phyloP scores from a whole-genome alignment of 2,113 vertebrate genomes.

The Phaethon lepturus region DNA sequence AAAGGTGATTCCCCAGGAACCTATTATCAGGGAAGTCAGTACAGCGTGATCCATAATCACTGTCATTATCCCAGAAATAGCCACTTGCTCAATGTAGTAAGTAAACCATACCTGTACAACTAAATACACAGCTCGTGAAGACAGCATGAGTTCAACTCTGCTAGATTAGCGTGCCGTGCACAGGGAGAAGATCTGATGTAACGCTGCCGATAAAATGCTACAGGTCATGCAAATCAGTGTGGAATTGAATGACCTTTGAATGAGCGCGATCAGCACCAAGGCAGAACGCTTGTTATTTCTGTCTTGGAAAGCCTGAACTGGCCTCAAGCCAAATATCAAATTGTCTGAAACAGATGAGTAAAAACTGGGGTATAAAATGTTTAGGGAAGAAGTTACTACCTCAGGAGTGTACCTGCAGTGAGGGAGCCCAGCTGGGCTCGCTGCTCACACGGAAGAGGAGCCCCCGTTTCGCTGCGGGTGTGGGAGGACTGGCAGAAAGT shows the following conservation, averaged over 20 bases:
- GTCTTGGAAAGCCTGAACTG: neutral
- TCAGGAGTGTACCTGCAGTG: neutral
- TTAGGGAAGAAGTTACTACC: neutral
- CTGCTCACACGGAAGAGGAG: neutral
- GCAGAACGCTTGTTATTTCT: neutral
- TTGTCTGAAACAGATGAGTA: neutral
- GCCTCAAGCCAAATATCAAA: neutral
- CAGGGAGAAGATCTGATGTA: neutral
- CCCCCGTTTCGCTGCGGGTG: accelerated
- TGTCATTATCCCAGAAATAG: neutral
- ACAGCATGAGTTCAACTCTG: neutral
- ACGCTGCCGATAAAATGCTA: neutral
- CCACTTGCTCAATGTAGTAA: neutral
- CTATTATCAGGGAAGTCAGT: neutral
- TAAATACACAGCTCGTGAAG: neutral
- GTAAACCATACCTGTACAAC: neutral
- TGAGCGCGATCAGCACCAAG: neutral
- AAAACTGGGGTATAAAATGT: neutral
- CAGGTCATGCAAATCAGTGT: neutral
- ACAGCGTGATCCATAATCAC: neutral
- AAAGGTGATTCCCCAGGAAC: neutral
- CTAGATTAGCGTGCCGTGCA: neutral
- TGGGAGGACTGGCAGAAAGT: neutral
- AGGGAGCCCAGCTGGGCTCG: neutral
- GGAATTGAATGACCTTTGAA: neutral